Conservation (phyloP, 2,113 vertebrate genomes). For the Oryzias javanicus region DNA sequence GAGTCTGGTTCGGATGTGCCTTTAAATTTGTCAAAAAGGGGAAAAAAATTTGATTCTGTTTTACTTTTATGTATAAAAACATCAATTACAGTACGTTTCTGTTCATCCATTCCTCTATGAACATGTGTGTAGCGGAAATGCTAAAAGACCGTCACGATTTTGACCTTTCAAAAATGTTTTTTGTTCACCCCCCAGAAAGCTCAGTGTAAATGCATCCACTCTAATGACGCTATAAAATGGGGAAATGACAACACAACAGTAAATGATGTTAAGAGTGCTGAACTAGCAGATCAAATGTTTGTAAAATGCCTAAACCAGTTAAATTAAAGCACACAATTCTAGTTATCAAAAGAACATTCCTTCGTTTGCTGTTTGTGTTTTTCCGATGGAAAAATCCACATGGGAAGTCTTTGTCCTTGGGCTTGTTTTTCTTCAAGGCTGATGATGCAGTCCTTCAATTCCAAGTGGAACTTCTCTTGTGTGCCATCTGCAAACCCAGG, state of each 20-base stretch:
- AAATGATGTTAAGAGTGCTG: slow-evolving; percentile 61
- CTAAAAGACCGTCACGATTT: slow-evolving; percentile 32
- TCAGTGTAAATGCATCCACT: slow-evolving; percentile 42
- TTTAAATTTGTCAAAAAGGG: slow-evolving; percentile 19
- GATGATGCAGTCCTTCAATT: slow-evolving; percentile 18
- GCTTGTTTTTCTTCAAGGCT: slow-evolving; percentile 13
- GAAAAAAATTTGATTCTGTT: slow-evolving; percentile 3
- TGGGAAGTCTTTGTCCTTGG: slow-evolving; percentile 25
- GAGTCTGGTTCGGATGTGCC: slow-evolving; percentile 29
- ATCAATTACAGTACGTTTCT: slow-evolving; percentile 65
- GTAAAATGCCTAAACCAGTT: slow-evolving; percentile 61
- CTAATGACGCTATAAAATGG: slow-evolving; percentile 54
- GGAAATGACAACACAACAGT: slow-evolving; percentile 50
- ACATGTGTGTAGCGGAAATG: slow-evolving; percentile 55
- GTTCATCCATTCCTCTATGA: slow-evolving; percentile 62
- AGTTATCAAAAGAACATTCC: slow-evolving; percentile 69
- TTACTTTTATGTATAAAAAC: slow-evolving; percentile 65
- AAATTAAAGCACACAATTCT: slow-evolving; percentile 68
- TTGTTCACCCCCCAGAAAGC: slow-evolving; percentile 37
- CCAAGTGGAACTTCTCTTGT: slow-evolving; percentile 11
- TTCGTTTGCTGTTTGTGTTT: slow-evolving; percentile 53
- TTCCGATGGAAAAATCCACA: slow-evolving; percentile 32
- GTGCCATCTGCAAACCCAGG: slow-evolving; percentile 40
- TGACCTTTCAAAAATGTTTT: slow-evolving; percentile 18
- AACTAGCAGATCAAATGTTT: slow-evolving; percentile 67